Conservation (phyloP, 2,888 invertebrate species). For the Neria commutata region DNA sequence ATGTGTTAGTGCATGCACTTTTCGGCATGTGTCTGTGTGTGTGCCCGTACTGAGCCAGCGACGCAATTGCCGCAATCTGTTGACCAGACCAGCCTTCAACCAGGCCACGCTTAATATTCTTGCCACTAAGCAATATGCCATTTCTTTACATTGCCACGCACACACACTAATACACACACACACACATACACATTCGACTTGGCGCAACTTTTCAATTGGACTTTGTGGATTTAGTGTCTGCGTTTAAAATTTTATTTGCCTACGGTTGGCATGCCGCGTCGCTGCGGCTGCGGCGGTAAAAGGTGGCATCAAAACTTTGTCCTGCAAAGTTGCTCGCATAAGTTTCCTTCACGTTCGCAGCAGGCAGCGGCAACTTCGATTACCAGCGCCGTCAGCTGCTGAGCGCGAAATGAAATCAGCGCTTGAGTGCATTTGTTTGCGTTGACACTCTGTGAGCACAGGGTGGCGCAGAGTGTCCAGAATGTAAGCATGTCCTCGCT, state of each 20-base stretch:
- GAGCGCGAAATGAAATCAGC: constrained; percentile 8
- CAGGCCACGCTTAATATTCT: too few species aligned
- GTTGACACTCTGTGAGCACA: neutral
- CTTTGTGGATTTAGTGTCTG: constrained; percentile 19
- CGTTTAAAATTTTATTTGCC: constrained; percentile 14
- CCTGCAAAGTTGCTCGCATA: neutral
- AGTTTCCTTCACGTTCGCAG: neutral
- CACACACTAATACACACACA: too few species aligned
- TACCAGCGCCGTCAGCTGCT: constrained; percentile 9
- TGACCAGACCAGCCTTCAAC: too few species aligned
- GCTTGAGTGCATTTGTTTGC: constrained; percentile 1
- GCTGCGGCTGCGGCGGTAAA: constrained; percentile 10
- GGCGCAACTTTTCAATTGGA: constrained; percentile 18
- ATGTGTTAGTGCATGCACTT: constrained; percentile 37
- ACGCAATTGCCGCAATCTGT: too few species aligned
- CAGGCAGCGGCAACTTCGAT: neutral
- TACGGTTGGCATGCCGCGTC: constrained; percentile 10
- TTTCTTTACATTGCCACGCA: too few species aligned
- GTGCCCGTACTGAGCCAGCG: too few species aligned
- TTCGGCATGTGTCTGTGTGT: constrained; percentile 13
- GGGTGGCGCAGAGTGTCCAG: neutral
- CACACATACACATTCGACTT: too few species aligned
- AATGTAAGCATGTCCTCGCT: too few species aligned
- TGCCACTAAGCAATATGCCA: too few species aligned
- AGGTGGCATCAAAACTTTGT: constrained; percentile 11